Percentiles rank a stretch among this genome's conserved stretches.
phyloP scores from a whole-genome alignment of 2,888 invertebrate genomes.

The Cosmorhoe ocellata region DNA sequence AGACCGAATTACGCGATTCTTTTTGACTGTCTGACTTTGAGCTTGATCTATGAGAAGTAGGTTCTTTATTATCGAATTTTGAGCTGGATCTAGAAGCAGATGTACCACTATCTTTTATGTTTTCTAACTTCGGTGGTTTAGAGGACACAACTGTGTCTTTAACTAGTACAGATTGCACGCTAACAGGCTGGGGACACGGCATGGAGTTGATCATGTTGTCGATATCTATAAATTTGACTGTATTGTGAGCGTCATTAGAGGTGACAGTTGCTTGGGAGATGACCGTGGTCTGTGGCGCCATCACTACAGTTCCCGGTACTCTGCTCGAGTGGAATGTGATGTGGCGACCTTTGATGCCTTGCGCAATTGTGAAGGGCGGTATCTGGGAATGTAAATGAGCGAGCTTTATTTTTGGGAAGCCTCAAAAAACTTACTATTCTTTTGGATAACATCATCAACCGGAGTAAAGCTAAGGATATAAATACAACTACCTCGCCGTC shows the following conservation, averaged over 20 bases:
- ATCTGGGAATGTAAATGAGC: conserved; percentile 48
- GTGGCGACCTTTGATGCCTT: conserved; percentile 62
- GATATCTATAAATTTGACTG: conserved; percentile 64
- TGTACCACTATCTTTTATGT: neutral
- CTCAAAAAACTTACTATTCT: too few relatives aligned
- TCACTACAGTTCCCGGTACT: conserved; percentile 68
- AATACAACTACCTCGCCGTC: conserved; percentile 56
- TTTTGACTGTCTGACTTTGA: conserved; percentile 60
- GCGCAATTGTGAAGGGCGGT: conserved; percentile 66
- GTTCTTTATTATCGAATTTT: conserved; percentile 4
- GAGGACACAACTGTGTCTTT: neutral
- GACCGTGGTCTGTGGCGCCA: conserved; percentile 70
- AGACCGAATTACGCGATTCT: neutral
- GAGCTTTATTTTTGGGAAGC: neutral
- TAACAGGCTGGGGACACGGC: conserved; percentile 16
- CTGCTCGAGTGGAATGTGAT: conserved; percentile 68
- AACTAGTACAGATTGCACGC: too few relatives aligned
- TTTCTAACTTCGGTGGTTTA: neutral
- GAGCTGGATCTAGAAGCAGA: conserved; percentile 1
- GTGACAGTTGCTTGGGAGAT: conserved; percentile 67
- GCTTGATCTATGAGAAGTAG: conserved; percentile 26
- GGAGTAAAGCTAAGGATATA: neutral
- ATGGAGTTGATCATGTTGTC: conserved; percentile 66
- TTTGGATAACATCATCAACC: too few relatives aligned
- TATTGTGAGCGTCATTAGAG: conserved; percentile 40